Evolutionary conservation across 2,888 invertebrate genomes (phyloP), one percentile per base, ranked within the genome.

Genomic region (Tetrapedia diversipes): DNA sequence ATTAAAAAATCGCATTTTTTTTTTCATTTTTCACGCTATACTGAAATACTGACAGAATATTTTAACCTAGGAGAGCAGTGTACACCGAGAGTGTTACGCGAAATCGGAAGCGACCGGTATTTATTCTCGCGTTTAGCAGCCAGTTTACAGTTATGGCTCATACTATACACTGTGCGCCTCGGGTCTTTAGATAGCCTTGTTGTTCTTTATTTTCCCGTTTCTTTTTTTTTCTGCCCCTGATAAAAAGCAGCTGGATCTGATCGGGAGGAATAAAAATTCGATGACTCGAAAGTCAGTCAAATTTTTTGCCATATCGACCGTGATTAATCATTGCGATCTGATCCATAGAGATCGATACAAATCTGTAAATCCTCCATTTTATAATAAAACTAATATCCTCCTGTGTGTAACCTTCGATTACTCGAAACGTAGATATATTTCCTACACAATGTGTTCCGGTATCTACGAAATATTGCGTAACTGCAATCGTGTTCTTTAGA

Each of bases 121-220:
- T 66, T 78, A 67, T 63, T 67, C 79, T 43, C 67, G 67, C 72
- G 49, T 73, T 79, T 79, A 79, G 67, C 71, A 49, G 19, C 54
- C 56, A 32, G 64, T 79, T 79, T 79, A 79, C 79, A 79, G 79
- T 79, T 79, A 79, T 51, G 19, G 49, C 67, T 68, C 43, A 39
- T 60, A 60, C 72, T 43, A 59, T 67, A 64, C 49, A 64, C 10
- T 7, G 65, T 43, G 19, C 16, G 4, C 16, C 4, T n/a, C 51
- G 56, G 29, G 64, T 64, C 41, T 34, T 24, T 32, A 60, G 29
- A 45, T 77, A 54, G 45, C 57, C 57, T 76, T 54, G 59, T 37
- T 59, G 22, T 34, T 51, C 32, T 32, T 45, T 41, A 41, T 49
- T 47, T 11, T 27, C 37, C n/a, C n/a, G n/a, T n/a, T 22, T 66